Percentiles rank a stretch among this genome's conserved stretches.
These are phyloP conservation scores for Hucho hucho DNA, from an alignment of 2,113 vertebrate species.

Conservation along the genomic window DNA sequence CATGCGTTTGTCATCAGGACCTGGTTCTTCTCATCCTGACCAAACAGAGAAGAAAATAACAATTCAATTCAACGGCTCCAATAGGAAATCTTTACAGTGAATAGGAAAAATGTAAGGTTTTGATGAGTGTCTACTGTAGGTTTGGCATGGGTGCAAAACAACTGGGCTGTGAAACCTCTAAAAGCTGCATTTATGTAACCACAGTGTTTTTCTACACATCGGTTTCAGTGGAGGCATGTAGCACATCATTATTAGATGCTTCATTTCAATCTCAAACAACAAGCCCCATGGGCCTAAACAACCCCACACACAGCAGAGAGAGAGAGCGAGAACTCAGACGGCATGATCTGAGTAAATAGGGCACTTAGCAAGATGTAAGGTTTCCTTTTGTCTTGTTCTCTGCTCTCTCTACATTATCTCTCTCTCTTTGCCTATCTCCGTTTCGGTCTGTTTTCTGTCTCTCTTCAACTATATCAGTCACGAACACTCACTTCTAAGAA, in stretches of 20 bases:
- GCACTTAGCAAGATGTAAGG: background rate
- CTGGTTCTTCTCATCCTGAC: slow-evolving; percentile 85
- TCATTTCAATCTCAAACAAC: slow-evolving; percentile 1
- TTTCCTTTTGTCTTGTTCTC: background rate
- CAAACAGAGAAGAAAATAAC: slow-evolving; percentile 1
- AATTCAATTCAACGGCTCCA: background rate
- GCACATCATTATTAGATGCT: background rate
- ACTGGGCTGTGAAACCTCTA: background rate
- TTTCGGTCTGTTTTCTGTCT: background rate
- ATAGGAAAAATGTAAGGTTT: too few relatives aligned
- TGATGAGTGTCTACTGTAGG: too few relatives aligned
- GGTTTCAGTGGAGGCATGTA: background rate
- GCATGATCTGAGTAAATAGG: background rate
- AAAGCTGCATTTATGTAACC: too few relatives aligned
- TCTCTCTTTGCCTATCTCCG: background rate
- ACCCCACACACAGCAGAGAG: background rate
- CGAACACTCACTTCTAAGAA: background rate
- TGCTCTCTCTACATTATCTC: background rate
- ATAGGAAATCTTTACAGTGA: too few relatives aligned
- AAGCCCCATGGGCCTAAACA: background rate
- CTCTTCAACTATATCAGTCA: background rate
- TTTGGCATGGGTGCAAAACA: background rate
- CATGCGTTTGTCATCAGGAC: slow-evolving; percentile 84
- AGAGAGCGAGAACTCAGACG: background rate
- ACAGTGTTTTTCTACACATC: background rate